Evolutionary conservation across 2,797 vertebrate genomes (phyloP).

Genomic region (Peromyscus aztecus): DNA sequence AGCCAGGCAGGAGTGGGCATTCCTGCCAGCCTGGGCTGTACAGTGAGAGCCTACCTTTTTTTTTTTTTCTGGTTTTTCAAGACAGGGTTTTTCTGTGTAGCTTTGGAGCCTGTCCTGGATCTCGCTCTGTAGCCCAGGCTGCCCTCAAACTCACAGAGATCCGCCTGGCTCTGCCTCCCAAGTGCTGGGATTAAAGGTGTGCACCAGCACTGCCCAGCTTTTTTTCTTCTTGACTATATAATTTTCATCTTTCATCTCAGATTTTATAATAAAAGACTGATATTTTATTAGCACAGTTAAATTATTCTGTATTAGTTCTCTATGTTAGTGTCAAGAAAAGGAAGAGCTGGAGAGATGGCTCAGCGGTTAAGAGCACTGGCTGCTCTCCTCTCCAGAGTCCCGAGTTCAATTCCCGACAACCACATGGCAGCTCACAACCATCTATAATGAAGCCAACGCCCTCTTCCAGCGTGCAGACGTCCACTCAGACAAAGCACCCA

Average conservation of each 20-base stretch:
- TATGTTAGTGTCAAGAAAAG: constrained; percentile 32
- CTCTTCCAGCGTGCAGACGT: not conserved
- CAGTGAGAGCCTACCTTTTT: not conserved
- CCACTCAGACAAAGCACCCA: not conserved
- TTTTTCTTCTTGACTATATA: too few species aligned
- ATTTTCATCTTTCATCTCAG: too few species aligned
- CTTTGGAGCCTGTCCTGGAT: too few species aligned
- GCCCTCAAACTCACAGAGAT: too few species aligned
- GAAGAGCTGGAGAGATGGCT: not conserved
- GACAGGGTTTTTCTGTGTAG: too few species aligned
- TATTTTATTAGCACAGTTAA: constrained; percentile 29
- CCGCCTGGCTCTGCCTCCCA: too few species aligned
- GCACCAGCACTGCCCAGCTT: too few species aligned
- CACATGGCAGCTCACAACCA: not conserved
- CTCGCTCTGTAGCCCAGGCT: too few species aligned
- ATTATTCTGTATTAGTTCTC: constrained; percentile 16
- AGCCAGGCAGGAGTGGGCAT: not conserved
- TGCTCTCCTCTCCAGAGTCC: not conserved
- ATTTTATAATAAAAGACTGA: not conserved
- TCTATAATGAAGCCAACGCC: not conserved
- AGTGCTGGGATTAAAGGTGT: too few species aligned
- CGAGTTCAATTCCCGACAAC: not conserved
- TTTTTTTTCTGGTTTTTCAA: too few species aligned
- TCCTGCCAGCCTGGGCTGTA: not conserved
- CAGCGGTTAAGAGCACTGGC: not conserved